phyloP scores from a whole-genome alignment of 2,888 invertebrate species.

The Pandemis heparana region DNA sequence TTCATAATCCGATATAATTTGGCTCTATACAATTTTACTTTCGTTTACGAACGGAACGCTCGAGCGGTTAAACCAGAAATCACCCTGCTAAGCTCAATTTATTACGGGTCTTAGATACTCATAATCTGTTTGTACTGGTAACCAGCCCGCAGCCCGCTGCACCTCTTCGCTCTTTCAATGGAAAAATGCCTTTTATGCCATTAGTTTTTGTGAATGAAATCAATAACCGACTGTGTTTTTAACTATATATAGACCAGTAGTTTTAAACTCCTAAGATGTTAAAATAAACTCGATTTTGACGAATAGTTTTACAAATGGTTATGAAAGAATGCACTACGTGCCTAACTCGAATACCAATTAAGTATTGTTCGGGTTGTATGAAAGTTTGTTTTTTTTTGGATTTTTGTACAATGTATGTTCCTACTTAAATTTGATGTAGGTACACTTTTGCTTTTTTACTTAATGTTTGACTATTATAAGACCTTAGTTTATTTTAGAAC shows the following conservation, averaged over 20 bases:
- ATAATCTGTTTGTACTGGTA: constrained; percentile 8
- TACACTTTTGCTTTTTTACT: not conserved
- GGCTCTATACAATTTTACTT: not conserved
- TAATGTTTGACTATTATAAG: not conserved
- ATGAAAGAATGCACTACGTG: constrained; percentile 18
- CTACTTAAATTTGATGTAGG: not conserved
- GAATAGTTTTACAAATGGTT: not conserved
- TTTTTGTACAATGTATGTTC: not conserved
- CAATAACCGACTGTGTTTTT: constrained; percentile 22
- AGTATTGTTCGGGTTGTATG: not conserved
- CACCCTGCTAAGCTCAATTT: constrained; percentile 4
- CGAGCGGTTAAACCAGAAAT: not conserved
- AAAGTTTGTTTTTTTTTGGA: not conserved
- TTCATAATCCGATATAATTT: not conserved
- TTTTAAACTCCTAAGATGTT: constrained; percentile 20
- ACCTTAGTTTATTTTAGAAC: too few relatives aligned
- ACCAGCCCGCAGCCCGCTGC: not conserved
- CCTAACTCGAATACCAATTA: not conserved
- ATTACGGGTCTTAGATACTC: constrained; percentile 8
- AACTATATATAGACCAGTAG: constrained; percentile 15
- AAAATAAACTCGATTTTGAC: not conserved
- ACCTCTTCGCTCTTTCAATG: constrained; percentile 2
- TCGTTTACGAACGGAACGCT: not conserved
- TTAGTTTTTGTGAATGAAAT: constrained; percentile 16
- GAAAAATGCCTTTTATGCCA: constrained; percentile 11